Base-by-base conservation (phyloP, 23 tunicate genomes). In the Trididemnum nubilum region DNA sequence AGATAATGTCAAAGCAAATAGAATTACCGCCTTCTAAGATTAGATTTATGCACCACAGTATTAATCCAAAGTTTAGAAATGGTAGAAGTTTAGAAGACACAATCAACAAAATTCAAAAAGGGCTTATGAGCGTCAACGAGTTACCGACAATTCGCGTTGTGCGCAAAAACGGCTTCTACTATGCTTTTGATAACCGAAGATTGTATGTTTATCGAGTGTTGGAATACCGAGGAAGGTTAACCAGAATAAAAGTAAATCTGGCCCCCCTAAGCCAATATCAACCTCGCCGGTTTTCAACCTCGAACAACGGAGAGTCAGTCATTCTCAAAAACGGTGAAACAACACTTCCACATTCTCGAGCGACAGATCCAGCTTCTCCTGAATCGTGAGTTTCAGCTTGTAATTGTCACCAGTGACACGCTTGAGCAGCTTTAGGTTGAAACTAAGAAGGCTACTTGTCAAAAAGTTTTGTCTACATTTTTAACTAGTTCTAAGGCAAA, bases 131-230 rank as follows among this genome's bases (percentile, higher is more conserved):
- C 2, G 80, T 74, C 33, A 15, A 74, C 60, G 2, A 18, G 9
- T 74, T 74, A 19, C 61, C 60, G 3, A 5, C 9, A n/a, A 74
- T 74, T 12, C 26, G 65, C 26, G 80, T 74, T 3, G 80, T 74
- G 21, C 38, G 24, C 3, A 38, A 12, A 44, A 74, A 74, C 32
- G 61, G 61, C 5, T 19, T 26, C 28, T 74, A 74, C 25, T 74
- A 38, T 74, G 27, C 61, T 2, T 40, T 74, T 22, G 80, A 74
- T 24, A 74, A 74, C 39, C 60, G 80, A n/a, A 40, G 86, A 33
- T 33, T 82, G 67, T 61, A 61, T 25, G 67, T 61, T n/a, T 61
- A 61, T 26, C 15, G 26, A 61, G 67, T 61, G 21, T 25, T 61
- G 26, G 26, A 61, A 5, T 26, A 21, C n/a, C 67, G 26, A 4